Conservation (phyloP, 2,888 invertebrate species). For the Thymelicus lineola region DNA sequence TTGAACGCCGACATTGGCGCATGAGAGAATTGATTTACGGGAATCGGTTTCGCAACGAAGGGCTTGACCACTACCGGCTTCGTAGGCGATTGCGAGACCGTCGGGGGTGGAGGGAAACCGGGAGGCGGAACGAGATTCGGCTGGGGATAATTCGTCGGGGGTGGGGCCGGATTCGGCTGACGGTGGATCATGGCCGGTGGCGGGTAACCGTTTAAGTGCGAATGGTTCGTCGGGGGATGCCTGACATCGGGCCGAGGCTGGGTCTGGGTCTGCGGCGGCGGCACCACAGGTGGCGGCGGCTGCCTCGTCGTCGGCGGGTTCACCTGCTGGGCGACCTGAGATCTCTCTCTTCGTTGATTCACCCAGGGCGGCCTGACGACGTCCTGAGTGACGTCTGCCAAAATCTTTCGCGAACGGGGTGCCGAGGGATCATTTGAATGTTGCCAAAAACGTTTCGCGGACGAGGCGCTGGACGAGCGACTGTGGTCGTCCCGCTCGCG, state of each 20-base stretch:
- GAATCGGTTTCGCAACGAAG: conserved; percentile 84
- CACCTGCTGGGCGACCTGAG: neutral
- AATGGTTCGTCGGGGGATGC: conserved; percentile 30
- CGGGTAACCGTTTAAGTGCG: conserved; percentile 13
- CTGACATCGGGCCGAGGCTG: conserved; percentile 18
- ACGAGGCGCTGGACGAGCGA: conserved; percentile 76
- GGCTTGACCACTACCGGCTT: conserved; percentile 68
- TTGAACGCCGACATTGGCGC: conserved; percentile 91
- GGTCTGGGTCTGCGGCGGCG: conserved; percentile 23
- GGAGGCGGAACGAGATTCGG: conserved; percentile 33
- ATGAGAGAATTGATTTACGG: conserved; percentile 90
- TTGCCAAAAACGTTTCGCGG: conserved; percentile 87
- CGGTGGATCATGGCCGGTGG: neutral
- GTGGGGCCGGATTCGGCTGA: conserved; percentile 25
- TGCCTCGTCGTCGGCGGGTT: conserved; percentile 37
- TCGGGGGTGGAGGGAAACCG: conserved; percentile 46
- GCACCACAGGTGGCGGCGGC: conserved; percentile 34
- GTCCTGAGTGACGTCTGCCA: conserved; percentile 58
- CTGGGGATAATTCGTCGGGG: conserved; percentile 33
- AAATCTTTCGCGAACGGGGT: conserved; percentile 56
- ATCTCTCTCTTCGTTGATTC: conserved; percentile 60
- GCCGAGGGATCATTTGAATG: conserved; percentile 81
- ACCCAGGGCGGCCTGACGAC: conserved; percentile 77
- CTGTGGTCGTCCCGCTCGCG: conserved; percentile 66
- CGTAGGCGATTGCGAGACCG: conserved; percentile 61